Conservation (phyloP, 2,797 vertebrate species). For the Furcifer pardalis region DNA sequence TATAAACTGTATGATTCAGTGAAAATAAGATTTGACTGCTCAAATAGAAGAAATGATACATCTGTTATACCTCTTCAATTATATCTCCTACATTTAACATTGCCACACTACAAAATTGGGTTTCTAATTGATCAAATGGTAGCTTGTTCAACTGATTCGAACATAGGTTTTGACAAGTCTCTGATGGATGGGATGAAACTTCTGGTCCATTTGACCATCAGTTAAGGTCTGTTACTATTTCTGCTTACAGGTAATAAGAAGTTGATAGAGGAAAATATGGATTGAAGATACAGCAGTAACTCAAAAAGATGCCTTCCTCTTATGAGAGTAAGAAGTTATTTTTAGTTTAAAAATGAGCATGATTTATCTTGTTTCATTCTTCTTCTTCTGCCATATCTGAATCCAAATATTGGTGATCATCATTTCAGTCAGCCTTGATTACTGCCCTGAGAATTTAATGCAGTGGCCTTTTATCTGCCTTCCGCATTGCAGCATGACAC, state of each 20-base stretch:
- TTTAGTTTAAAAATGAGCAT: neutral
- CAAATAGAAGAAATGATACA: constrained; percentile 25
- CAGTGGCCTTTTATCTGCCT: too few relatives aligned
- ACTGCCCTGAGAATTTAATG: too few relatives aligned
- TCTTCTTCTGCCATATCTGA: neutral
- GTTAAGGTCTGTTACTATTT: neutral
- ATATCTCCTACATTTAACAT: constrained; percentile 17
- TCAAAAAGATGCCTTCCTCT: neutral
- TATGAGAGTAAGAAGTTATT: neutral
- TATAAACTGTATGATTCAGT: constrained; percentile 20
- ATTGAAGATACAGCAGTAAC: neutral
- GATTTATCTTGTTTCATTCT: neutral
- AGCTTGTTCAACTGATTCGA: neutral
- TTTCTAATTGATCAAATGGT: neutral
- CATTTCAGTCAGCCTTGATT: too few relatives aligned
- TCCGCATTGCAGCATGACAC: too few relatives aligned
- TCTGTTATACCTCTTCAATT: constrained; percentile 7
- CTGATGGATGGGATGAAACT: constrained; percentile 4
- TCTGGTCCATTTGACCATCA: neutral
- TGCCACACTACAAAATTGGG: neutral
- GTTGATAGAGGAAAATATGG: constrained; percentile 9
- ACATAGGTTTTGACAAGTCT: neutral
- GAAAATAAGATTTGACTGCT: constrained; percentile 35
- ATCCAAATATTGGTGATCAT: too few relatives aligned
- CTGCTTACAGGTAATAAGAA: neutral